Evolutionary conservation across 2,113 vertebrate species (phyloP).

Genomic region (Heliornis fulica): DNA sequence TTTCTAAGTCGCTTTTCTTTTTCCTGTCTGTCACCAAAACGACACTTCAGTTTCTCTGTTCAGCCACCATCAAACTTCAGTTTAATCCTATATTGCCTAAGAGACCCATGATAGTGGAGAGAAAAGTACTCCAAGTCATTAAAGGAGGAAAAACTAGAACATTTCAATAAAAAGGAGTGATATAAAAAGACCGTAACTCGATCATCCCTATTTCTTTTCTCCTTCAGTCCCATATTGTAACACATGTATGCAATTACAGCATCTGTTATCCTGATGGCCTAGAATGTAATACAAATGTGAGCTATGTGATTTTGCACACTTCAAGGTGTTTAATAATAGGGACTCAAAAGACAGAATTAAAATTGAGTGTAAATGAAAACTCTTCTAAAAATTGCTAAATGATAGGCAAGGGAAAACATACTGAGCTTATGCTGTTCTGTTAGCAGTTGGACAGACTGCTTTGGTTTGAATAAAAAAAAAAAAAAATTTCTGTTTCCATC

Average conservation of each 20-base stretch:
- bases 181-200: neutral
- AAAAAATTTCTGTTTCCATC: neutral
- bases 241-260: neutral
- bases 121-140: neutral
- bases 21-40: neutral
- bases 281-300: neutral
- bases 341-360: neutral
- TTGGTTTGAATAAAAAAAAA: neutral
- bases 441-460: neutral
- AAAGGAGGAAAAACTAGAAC: neutral
- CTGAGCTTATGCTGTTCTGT: neutral
- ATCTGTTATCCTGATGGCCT: neutral
- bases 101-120: neutral
- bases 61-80: neutral
- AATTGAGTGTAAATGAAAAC: neutral
- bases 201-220: neutral
- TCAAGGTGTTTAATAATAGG: neutral
- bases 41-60: neutral
- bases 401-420: neutral
- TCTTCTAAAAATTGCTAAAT: neutral
- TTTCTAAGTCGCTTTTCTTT: neutral
- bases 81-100: neutral
- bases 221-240: neutral
- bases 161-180: neutral
- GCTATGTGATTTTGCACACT: neutral